These are phyloP conservation scores for Thaumetopoea pityocampa DNA, from an alignment of 1,140 invertebrate genomes.

Conservation along the genomic window DNA sequence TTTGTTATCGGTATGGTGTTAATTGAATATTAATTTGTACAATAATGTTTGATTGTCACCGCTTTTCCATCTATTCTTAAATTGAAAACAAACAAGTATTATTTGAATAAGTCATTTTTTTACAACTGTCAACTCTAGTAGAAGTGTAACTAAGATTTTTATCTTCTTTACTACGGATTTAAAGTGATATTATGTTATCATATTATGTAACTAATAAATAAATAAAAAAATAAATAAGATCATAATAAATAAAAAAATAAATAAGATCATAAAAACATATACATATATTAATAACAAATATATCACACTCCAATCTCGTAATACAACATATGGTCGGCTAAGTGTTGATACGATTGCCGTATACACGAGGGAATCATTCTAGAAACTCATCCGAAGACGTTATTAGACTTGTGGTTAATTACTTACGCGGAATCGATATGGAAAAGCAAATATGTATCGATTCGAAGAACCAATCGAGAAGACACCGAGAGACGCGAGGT, in stretches of 20 bases:
- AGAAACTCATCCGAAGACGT: conserved; percentile 17
- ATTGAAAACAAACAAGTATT: too few relatives aligned
- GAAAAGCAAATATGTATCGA: conserved; percentile 33
- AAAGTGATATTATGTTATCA: too few relatives aligned
- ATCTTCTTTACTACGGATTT: too few relatives aligned
- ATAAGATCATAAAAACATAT: too few relatives aligned
- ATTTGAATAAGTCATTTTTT: too few relatives aligned
- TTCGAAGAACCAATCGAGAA: conserved; percentile 24
- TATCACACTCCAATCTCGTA: neutral
- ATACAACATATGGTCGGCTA: conserved; percentile 1
- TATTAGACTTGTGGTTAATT: conserved; percentile 44
- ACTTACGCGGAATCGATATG: conserved; percentile 30
- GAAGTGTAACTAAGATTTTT: too few relatives aligned
- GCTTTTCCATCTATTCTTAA: too few relatives aligned
- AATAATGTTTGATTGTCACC: neutral
- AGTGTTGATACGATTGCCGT: conserved; percentile 9
- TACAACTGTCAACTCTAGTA: too few relatives aligned
- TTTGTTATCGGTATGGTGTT: conserved; percentile 26
- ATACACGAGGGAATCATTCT: conserved; percentile 17
- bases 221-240: too few relatives aligned
- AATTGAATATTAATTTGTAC: conserved; percentile 10
- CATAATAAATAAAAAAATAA: too few relatives aligned
- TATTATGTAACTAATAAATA: too few relatives aligned
- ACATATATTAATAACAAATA: too few relatives aligned
- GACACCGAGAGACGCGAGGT: conserved; percentile 38